phyloP scores from a whole-genome alignment of 2,113 vertebrate species.

The Elachura formosa region DNA sequence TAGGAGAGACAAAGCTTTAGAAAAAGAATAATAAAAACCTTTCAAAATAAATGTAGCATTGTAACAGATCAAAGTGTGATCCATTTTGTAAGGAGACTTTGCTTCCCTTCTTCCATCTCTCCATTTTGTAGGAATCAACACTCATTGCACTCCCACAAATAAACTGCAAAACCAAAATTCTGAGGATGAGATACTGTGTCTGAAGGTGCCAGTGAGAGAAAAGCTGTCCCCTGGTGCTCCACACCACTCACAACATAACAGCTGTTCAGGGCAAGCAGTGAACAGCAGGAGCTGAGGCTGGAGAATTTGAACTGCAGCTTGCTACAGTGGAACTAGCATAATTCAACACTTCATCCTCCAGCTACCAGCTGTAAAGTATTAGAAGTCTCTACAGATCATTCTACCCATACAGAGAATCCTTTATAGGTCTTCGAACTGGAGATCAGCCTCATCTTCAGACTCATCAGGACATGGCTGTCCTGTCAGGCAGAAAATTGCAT shows the following conservation, averaged over 20 bases:
- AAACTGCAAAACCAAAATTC: background rate
- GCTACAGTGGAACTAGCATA: background rate
- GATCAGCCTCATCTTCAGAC: background rate
- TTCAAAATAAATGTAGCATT: background rate
- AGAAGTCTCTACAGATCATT: background rate
- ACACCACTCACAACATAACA: background rate
- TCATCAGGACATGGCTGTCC: background rate
- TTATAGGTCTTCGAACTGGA: background rate
- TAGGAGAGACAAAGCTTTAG: background rate
- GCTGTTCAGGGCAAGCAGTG: rapidly evolving
- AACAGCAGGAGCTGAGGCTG: background rate
- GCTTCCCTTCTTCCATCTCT: background rate
- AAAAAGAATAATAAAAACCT: background rate
- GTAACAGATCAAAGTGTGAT: background rate
- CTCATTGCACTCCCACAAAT: background rate
- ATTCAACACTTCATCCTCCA: background rate
- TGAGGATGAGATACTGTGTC: background rate
- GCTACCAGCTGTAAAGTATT: background rate
- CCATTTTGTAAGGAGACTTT: background rate
- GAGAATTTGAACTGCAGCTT: background rate
- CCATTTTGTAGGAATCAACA: background rate
- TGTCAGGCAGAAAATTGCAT: background rate
- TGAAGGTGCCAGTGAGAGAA: background rate
- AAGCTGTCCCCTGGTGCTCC: background rate
- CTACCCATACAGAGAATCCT: background rate